These are phyloP conservation scores for Orthosia gracilis DNA, from an alignment of 2,888 invertebrate species.

Conservation along the genomic window DNA sequence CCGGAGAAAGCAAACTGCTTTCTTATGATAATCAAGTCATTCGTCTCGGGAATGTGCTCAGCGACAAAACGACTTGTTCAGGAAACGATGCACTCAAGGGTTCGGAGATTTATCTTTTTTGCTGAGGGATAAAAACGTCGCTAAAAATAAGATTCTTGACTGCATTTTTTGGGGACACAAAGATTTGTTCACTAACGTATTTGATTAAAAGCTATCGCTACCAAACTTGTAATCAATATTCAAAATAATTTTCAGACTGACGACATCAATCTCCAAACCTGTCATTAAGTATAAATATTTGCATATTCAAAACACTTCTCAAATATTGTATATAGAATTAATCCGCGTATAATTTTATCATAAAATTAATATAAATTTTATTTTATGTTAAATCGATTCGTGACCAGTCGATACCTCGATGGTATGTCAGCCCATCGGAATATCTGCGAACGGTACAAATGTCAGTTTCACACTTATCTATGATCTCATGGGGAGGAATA, in stretches of 20 bases:
- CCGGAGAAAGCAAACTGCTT: slow-evolving; percentile 84
- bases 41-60: slow-evolving; percentile 83
- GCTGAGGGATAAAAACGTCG: slow-evolving; percentile 54
- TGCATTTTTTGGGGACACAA: slow-evolving; percentile 1
- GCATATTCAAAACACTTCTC: slow-evolving; percentile 31
- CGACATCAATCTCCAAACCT: slow-evolving; percentile 10
- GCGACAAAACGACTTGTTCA: slow-evolving; percentile 90
- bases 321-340: slow-evolving; percentile 49
- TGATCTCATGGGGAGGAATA: slow-evolving; percentile 74
- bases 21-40: slow-evolving; percentile 88
- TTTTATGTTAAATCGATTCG: slow-evolving; percentile 59
- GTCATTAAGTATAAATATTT: slow-evolving; percentile 33
- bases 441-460: slow-evolving; percentile 67
- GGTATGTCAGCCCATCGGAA: slow-evolving; percentile 51
- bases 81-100: slow-evolving; percentile 84
- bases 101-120: slow-evolving; percentile 80
- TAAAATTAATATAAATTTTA: slow-evolving; percentile 43
- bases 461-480: slow-evolving; percentile 75
- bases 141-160: neutral
- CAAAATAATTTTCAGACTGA: slow-evolving; percentile 11
- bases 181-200: neutral
- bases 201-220: neutral
- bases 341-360: slow-evolving; percentile 46
- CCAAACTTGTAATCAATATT: neutral
- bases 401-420: slow-evolving; percentile 42